Percentiles rank a stretch among this genome's conserved stretches.
Evolutionary conservation across 2,797 vertebrate species (phyloP).

Genomic region (Sarcophilus harrisii): DNA sequence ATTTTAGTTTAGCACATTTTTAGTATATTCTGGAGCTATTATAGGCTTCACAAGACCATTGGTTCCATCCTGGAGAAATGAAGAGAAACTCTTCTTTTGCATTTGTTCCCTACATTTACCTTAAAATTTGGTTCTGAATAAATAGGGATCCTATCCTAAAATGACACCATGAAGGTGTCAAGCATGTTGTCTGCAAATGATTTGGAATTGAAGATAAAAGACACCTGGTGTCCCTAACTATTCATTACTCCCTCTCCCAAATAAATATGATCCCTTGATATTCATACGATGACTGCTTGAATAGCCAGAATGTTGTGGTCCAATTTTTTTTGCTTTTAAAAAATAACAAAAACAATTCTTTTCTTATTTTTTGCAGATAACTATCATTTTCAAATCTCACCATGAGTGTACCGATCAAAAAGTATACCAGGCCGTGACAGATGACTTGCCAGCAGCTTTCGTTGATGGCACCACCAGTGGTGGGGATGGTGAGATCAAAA

Average conservation of each 20-base stretch:
- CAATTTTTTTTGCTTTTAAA: background rate
- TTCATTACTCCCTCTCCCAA: background rate
- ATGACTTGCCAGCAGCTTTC: constrained; percentile 96
- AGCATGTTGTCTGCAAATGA: background rate
- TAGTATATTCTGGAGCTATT: background rate
- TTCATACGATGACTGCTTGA: background rate
- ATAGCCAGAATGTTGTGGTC: background rate
- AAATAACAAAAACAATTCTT: background rate
- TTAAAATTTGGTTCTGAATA: constrained; percentile 14
- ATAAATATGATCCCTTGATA: background rate
- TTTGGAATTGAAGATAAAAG: background rate
- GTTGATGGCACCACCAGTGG: constrained; percentile 95
- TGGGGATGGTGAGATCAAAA: constrained; percentile 90
- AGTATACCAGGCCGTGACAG: constrained; percentile 96
- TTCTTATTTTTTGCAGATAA: constrained; percentile 86
- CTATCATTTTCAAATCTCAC: constrained; percentile 97
- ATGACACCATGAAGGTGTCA: background rate
- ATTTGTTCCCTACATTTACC: background rate
- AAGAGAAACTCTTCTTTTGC: background rate
- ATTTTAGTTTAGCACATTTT: background rate
- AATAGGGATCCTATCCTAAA: background rate
- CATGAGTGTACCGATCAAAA: constrained; percentile 96
- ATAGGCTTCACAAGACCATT: background rate
- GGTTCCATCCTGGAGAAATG: background rate
- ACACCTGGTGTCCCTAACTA: background rate